Base-by-base conservation (phyloP, 2,888 invertebrate species). In the Hypomecis atomaria region DNA sequence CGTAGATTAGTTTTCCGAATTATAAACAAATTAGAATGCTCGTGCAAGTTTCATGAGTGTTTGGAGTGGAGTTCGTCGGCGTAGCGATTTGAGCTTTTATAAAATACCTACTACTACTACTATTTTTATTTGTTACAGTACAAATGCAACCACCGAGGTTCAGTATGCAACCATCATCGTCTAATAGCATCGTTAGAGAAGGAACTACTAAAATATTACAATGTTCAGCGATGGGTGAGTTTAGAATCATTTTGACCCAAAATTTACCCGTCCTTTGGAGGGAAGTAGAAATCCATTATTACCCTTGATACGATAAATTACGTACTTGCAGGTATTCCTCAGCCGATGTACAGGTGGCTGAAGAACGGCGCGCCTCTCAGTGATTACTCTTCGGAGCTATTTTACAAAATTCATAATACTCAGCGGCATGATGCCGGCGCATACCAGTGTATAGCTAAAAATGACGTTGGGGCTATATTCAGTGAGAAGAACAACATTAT, bases 381-480 rank as follows among this genome's bases (percentile, higher is more conserved):
- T 66, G 97, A 98, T 83, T 96, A 96, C 83, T 96, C 97, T 61
- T 95, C 96, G 11, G 97, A 97, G 83, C 94, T 96, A 77, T 97
- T 96, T 86, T 96, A 96, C 90, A 96, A 96, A 84, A 97, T 98
- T 76, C 94, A 95, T 78, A 96, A 96, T 81, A 96, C 98, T 58
- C 94, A 95, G 76, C 94, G 96, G 66, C 95, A 95, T 78, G 97
- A 98, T 90, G 97, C 97, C 60, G 99, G 99, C 55, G 95, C 96
- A 66, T 99, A 99, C 92, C 96, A 98, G 86, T 98, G 98, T 91
- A 95, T 98, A 72, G 98, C 98, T 34, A 95, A 95, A 79, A 99
- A 99, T 89, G 96, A 96, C 76, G 97, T 97, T 61, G 99, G 99
- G 62, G 96, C 98, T 70, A 96, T 98, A 86, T 96, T 98, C 88